Evolutionary conservation across 92 coral and sea anemone species (phyloP), one percentile per base, ranked within the genome.

Genomic region (Umimayanthus kanabou): DNA sequence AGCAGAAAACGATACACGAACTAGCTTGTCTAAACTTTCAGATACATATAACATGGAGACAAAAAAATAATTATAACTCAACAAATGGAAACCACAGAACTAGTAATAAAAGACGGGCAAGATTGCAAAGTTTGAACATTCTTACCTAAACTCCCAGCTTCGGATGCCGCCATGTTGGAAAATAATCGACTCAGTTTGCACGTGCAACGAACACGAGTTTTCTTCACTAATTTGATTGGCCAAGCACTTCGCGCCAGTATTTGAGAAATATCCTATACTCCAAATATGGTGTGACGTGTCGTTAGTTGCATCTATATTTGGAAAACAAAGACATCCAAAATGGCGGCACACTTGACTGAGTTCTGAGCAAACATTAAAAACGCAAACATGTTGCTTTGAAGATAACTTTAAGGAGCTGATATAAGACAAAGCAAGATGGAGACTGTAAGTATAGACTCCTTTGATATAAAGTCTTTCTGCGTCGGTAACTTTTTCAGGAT

Each of bases 81-180:
- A 73, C 45, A 22, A 28, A 73, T 28, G 25, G 11, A 9, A 73
- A 73, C 77, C 23, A 30, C 45, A 14, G 77, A 73, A 33, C 22
- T 16, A 73, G 39, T 6, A 16, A 8, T 4, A 18, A 37, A 66
- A 40, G 9, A 30, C 57, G 39, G 39, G 43, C 42, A 73, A 73
- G 77, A 33, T 15, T 18, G 43, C 6, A 11, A 29, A 33, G 13
- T 4, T 72, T 1, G 16, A 29, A 67, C 43, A 25, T 20, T 15
- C 85, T 76, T 45, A 92, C 94, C 94, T 67, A 92, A 80, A 42
- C 76, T 83, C 70, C 93, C 94, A 37, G 91, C 84, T 16, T 83
- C 93, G 28, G 80, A 65, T 7, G 87, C 89, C 83, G 91, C 93
- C 94, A 90, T 84, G 67, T 70, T 88, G 58, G 42, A 57, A 26